Conservation (phyloP, 2,888 invertebrate species). For the Archaeoteleia sp. region DNA sequence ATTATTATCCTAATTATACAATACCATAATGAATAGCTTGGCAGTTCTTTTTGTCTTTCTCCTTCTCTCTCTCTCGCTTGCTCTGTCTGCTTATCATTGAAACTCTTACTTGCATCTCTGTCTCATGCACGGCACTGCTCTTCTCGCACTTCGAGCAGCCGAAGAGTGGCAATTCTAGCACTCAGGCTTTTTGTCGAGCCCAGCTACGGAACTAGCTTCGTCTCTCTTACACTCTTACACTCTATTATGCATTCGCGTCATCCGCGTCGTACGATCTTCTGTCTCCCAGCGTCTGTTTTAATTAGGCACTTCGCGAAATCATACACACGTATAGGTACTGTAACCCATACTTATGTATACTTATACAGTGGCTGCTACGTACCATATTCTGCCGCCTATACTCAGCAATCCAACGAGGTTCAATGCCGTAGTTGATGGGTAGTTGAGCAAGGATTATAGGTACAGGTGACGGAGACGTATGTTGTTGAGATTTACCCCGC, state of each 20-base stretch:
- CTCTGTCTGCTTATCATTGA: conserved; percentile 47
- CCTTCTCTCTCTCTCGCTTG: conserved; percentile 54
- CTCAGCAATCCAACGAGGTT: conserved; percentile 67
- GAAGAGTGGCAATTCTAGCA: conserved; percentile 74
- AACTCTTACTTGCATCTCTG: conserved; percentile 18
- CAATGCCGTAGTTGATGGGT: conserved; percentile 69
- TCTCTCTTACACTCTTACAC: conserved; percentile 69
- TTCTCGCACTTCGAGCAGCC: conserved; percentile 69
- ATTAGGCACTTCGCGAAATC: conserved; percentile 76
- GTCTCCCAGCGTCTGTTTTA: conserved; percentile 75
- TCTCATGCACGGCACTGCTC: conserved; percentile 60
- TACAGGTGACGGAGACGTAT: conserved; percentile 67
- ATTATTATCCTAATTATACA: conserved; percentile 75
- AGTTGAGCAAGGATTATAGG: conserved; percentile 73
- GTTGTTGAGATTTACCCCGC: conserved; percentile 42
- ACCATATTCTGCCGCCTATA: conserved; percentile 63
- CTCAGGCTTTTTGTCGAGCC: conserved; percentile 70
- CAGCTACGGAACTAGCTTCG: conserved; percentile 67
- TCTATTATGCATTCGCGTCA: conserved; percentile 63
- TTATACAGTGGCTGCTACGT: conserved; percentile 19
- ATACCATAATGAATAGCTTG: conserved; percentile 70
- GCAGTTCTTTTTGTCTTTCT: conserved; percentile 55
- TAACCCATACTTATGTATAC: conserved; percentile 28
- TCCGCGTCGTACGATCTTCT: conserved; percentile 57
- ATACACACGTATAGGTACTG: conserved; percentile 29